Evolutionary conservation across 1,140 invertebrate species (phyloP), one percentile per base, ranked within the genome.

Genomic region (Euura saliciscinereae): DNA sequence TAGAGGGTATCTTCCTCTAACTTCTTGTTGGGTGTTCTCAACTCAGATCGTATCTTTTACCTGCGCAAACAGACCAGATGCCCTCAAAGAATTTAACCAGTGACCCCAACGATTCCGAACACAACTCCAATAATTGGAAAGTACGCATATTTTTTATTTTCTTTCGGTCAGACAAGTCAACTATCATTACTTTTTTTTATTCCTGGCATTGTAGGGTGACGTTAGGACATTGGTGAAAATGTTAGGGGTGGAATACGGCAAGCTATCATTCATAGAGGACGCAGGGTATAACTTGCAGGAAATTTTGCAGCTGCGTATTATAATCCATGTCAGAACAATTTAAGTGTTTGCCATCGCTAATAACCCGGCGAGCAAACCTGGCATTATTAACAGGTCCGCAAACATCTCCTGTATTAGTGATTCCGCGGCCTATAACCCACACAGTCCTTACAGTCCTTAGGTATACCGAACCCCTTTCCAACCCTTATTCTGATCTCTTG

Each of bases 311-410:
- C 71, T 79, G 75, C 75, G 76, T 69, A 71, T 74, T 72, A 74
- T 69, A 69, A 69, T 81, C 78, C 78, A 78, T 77, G 78, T 70
- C 71, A 75, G 79, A 80, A 85, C 80, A 83, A 84, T 85, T 84
- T 81, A 82, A 78, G 78, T 83, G 83, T 83, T 84, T 83, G 83
- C 84, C 79, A 79, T 82, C 79, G 78, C 80, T 86, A 84, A 85
- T 86, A 85, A 85, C 80, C 80, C 77, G 79, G 77, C 78, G 79
- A 80, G 79, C 76, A 84, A 86, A 86, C 83, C 75, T 74, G 77
- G 80, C 82, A 84, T 85, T 85, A 85, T 84, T 85, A 85, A 85
- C 83, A 84, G 84, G 83, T 83, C 79, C 67, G 82, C 82, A 85
- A 84, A 84, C 83, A 84, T 80, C 80, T 79, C 69, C 78, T 79